Conservation (phyloP, 2,113 vertebrate genomes). For the Delphinus delphis region DNA sequence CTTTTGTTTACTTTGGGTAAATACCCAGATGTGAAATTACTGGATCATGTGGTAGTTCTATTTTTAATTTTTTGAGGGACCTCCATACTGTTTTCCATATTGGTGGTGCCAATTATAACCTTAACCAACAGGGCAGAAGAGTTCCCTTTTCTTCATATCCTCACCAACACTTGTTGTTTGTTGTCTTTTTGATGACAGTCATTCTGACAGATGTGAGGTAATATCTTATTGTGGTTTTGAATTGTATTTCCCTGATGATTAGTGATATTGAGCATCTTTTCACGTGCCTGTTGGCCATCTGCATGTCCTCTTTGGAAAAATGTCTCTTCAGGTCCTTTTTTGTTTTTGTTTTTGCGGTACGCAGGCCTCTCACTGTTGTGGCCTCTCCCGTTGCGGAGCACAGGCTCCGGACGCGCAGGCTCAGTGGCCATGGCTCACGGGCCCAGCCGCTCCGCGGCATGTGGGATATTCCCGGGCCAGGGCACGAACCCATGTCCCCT, state of each 20-base stretch:
- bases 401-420: no score
- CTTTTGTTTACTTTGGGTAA: not conserved
- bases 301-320: not conserved
- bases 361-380: no score
- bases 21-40: not conserved
- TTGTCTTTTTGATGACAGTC: not conserved
- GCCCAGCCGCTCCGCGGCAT: no score
- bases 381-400: no score
- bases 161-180: not conserved
- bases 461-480: no score
- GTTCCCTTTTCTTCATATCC: not conserved
- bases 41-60: not conserved
- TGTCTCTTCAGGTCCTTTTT: not conserved
- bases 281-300: not conserved
- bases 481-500: no score
- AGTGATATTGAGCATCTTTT: not conserved
- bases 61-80: not conserved
- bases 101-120: not conserved
- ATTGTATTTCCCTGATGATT: not conserved
- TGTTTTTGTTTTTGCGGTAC: not conserved
- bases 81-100: not conserved
- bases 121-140: fast-evolving
- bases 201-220: not conserved
- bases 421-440: no score
- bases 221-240: not conserved